Evolutionary conservation across 2,113 vertebrate genomes (phyloP), one percentile per base, ranked within the genome.

Genomic region (Eclectus roratus): DNA sequence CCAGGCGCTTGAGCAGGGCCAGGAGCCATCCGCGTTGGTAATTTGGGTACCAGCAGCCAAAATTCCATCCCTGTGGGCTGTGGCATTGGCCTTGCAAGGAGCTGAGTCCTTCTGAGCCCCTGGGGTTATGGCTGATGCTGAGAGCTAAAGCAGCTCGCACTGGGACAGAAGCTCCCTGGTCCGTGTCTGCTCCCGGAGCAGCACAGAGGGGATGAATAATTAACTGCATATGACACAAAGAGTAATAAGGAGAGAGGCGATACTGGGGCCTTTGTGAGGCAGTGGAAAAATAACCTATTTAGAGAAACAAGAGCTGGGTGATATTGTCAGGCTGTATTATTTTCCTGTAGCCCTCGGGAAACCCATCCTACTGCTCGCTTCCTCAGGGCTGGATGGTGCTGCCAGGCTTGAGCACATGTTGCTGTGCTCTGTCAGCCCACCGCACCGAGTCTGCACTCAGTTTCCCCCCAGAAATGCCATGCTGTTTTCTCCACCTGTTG

Each of bases 141-240:
- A 0, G 1, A 60, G 61, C 33, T 3, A 0, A 44, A 60, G 61
- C 6, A 1, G 9, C 35, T 86, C 19, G 4, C 41, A 1, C 23
- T 1, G 1, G 79, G n/a, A 29, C 50, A 24, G 72, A 28, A 69
- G 13, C 20, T 25, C 28, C 11, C 7, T 1, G 80, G 41, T 39
- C 84, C 1, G 0, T 43, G 49, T 19, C 74, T 1, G 1, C 74
- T 66, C 17, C 1, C 3, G 0, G 55, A 14, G 91, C 78, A 13
- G 91, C 95, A 15, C 78, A 47, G 5, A 64, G n/a, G 76, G 72
- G 50, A 91, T 98, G 77, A 98, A 98, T 98, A 97, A 98, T 98
- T 98, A 85, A 98, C 74, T 58, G 27, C 63, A 89, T 88, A 80
- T 92, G 83, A 69, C 80, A 94, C 88, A 86, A 92, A 91, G 94